Evolutionary conservation across 2,113 vertebrate species (phyloP).

Genomic region (Gambusia holbrooki): DNA sequence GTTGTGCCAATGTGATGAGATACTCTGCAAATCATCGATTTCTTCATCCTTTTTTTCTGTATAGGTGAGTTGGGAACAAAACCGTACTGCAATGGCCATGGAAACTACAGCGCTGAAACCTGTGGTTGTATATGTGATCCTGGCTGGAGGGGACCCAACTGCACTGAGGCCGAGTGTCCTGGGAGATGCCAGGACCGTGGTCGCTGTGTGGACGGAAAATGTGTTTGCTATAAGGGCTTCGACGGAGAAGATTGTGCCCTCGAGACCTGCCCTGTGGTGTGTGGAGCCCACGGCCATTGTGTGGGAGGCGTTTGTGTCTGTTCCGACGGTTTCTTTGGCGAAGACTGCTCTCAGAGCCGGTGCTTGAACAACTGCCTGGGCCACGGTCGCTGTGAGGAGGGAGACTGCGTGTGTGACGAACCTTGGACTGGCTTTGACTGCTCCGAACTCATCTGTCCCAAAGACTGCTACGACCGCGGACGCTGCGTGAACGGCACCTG

Average conservation of each 20-base stretch:
- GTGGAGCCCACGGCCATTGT: slow-evolving; percentile 81
- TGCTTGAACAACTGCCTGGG: slow-evolving; percentile 85
- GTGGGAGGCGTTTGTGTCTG: slow-evolving; percentile 83
- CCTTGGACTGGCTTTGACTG: slow-evolving; percentile 88
- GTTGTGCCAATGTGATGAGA: not conserved
- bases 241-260: slow-evolving; percentile 81
- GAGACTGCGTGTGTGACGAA: slow-evolving; percentile 83
- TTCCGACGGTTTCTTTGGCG: slow-evolving; percentile 80
- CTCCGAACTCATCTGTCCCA: slow-evolving; percentile 83
- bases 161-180: slow-evolving; percentile 84
- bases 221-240: slow-evolving; percentile 89
- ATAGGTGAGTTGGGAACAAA: slow-evolving; percentile 86
- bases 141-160: slow-evolving; percentile 87
- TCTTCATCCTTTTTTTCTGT: slow-evolving; percentile 16
- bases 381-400: slow-evolving; percentile 83
- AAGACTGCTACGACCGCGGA: slow-evolving; percentile 84
- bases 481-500: slow-evolving; percentile 84
- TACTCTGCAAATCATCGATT: not conserved
- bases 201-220: slow-evolving; percentile 85
- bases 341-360: slow-evolving; percentile 85
- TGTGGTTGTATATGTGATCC: slow-evolving; percentile 84
- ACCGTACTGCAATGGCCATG: slow-evolving; percentile 87
- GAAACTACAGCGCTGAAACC: slow-evolving; percentile 87
- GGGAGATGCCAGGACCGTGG: slow-evolving; percentile 86
- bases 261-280: slow-evolving; percentile 81